Evolutionary conservation across 2,113 vertebrate genomes (phyloP).

Genomic region (Oceanodroma tethys): DNA sequence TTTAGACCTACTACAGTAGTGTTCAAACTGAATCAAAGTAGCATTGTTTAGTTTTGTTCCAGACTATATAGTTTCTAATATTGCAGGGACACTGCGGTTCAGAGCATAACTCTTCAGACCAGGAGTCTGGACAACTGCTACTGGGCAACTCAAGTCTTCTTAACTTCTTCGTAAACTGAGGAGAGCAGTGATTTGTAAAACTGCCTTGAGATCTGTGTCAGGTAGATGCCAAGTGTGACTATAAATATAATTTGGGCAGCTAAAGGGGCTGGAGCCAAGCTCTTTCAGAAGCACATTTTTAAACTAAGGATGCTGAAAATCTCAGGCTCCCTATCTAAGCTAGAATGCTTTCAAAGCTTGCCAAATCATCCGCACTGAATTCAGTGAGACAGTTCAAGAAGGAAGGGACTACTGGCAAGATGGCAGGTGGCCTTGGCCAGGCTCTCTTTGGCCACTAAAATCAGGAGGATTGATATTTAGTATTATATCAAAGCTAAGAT

Average conservation of each 20-base stretch:
- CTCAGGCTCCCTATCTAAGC: background rate
- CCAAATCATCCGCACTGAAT: background rate
- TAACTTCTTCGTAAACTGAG: background rate
- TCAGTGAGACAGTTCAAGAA: background rate
- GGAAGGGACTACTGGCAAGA: background rate
- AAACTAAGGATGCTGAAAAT: background rate
- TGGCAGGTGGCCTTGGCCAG: background rate
- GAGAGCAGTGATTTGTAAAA: background rate
- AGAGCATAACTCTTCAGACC: background rate
- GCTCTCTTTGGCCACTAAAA: background rate
- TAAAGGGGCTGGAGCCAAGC: background rate
- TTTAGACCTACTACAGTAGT: background rate
- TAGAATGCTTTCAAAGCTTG: background rate
- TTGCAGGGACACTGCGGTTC: background rate
- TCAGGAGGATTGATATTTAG: background rate
- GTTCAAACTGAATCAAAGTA: background rate
- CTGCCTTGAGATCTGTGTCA: background rate
- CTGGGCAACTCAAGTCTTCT: background rate
- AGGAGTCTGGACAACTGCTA: background rate
- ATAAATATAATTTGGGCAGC: background rate
- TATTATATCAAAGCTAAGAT: background rate
- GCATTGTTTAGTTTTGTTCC: background rate
- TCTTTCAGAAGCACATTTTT: background rate
- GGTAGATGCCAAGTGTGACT: background rate
- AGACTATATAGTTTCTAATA: background rate